Evolutionary conservation across 2,113 vertebrate species (phyloP).

Genomic region (Dicerorhinus sumatrensis): DNA sequence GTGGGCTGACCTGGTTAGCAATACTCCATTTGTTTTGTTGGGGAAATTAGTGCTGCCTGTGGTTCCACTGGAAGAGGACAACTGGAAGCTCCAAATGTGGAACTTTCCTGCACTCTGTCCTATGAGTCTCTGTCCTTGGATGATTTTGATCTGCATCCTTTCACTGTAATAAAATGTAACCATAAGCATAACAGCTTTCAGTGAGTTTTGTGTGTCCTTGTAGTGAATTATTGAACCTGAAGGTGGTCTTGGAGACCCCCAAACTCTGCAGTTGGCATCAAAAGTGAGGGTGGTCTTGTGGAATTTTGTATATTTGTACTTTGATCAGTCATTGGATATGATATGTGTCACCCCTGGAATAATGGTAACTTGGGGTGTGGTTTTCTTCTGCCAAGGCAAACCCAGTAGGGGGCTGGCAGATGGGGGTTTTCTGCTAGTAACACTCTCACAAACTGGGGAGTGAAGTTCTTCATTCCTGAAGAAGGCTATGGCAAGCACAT

Average conservation of each 20-base stretch:
- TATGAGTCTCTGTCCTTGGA: not conserved
- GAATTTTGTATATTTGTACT: not conserved
- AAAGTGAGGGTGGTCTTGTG: not conserved
- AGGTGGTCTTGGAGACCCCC: not conserved
- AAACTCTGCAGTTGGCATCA: not conserved
- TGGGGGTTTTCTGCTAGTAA: not conserved
- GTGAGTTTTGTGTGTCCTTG: not conserved
- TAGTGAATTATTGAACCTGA: not conserved
- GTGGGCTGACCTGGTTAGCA: not conserved
- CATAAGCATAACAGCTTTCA: not conserved
- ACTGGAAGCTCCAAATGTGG: not conserved
- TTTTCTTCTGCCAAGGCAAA: slow-evolving; percentile 3
- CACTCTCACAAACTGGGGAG: not conserved
- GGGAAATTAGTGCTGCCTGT: not conserved
- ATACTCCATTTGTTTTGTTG: not conserved
- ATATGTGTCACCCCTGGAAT: not conserved
- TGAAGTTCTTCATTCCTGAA: not conserved
- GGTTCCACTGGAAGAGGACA: not conserved
- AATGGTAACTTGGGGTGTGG: not conserved
- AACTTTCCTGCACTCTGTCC: not conserved
- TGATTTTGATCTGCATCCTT: not conserved
- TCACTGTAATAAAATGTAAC: not conserved
- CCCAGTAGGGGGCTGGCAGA: not conserved
- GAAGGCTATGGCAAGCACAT: not conserved
- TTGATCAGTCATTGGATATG: not conserved